Base-by-base conservation (phyloP, 1,140 invertebrate species). In the Aethina tumida region DNA sequence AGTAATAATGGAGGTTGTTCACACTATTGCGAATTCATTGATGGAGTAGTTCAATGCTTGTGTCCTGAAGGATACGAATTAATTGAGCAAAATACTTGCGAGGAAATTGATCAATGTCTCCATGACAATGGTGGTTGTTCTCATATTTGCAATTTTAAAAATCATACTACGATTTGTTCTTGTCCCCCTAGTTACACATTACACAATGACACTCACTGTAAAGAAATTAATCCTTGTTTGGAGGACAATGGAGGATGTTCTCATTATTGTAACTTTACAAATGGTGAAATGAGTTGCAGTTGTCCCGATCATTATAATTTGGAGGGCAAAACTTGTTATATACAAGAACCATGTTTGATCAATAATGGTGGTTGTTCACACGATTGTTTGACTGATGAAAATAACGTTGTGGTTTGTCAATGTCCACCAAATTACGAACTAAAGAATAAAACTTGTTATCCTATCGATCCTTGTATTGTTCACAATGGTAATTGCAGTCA, bases 231-330 rank as follows among this genome's bases (percentile, higher is more conserved):
- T 35, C 47, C 47, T 15, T 56, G 54, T 43, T 10, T 49, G 0
- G 16, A 16, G 25, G 34, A 52, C 38, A 83, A 82, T 57, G 78
- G 76, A 1, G 77, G 75, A 0, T 84, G 81, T 56, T 70, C 70
- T 21, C 71, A 75, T 48, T 57, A 69, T 6, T 84, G 80, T 56
- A 59, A 78, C 73, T 28, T 41, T 25, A 12, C 24, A 16, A 41
- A 47, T 24, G 52, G 49, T 1, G 18, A 27, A 20, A 39, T 45
- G 13, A 41, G 20, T 62, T 92, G 87, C 59, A 71, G 76, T 17
- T 93, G 89, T 55, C 79, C 84, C 47, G 73, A 77, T 22, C 81
- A 81, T 1, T 84, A 80, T 52, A 43, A 70, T 73, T 19, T 79
- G 73, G 54, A 60, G 60, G 22, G 41, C 7, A 53, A 47, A 39